These are phyloP conservation scores for Sus cebifrons DNA, from an alignment of 2,797 vertebrate species.

Conservation along the genomic window DNA sequence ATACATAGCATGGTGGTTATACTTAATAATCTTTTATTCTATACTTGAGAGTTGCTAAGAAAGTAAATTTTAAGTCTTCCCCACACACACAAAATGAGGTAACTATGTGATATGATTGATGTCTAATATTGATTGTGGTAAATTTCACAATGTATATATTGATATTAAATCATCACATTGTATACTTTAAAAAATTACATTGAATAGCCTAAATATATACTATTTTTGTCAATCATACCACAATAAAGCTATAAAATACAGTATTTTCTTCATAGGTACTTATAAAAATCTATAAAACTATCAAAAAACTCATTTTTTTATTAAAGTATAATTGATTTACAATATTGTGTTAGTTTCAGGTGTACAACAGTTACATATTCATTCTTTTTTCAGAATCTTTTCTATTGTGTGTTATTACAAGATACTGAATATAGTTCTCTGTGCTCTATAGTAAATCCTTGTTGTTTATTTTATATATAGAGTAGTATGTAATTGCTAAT, in stretches of 20 bases:
- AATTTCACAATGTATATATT: neutral
- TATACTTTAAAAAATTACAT: neutral
- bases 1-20: neutral
- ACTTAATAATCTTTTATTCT: neutral
- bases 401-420: neutral
- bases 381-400: neutral
- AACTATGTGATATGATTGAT: neutral
- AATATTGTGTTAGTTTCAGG: neutral
- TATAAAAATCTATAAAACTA: conserved; percentile 1
- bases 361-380: neutral
- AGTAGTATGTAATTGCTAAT: neutral
- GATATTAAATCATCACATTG: neutral
- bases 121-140: neutral
- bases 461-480: neutral
- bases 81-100: neutral
- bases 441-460: neutral
- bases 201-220: neutral
- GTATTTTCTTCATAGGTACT: neutral
- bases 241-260: neutral
- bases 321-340: neutral
- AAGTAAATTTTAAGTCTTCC: neutral
- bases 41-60: neutral
- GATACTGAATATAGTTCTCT: neutral
- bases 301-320: neutral
- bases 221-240: neutral